Base-by-base conservation (phyloP, 2,797 vertebrate species). In the Discoglossus pictus region DNA sequence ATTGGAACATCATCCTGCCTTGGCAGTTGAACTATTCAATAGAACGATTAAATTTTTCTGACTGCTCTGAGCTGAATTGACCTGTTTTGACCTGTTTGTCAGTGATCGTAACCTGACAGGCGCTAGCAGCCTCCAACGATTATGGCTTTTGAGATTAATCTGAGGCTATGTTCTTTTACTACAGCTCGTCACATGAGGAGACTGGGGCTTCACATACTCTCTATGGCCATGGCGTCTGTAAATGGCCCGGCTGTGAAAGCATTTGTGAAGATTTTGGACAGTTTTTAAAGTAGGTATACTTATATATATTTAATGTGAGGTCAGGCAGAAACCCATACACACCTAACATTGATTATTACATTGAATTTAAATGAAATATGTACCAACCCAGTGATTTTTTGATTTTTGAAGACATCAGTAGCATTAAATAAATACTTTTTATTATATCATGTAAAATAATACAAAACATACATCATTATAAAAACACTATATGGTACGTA, bases 231-330 rank as follows among this genome's bases (percentile, higher is more conserved):
- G 97, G 97, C 68, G 97, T 99, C 80, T 99, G 97, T 84, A 99
- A 99, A 86, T 99, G 96, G 96, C 97, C 97, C 54, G 97, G 96
- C 87, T 99, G 97, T 80, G 97, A 99, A 91, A 98, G 89, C 79
- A 89, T 99, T 89, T 99, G 97, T 77, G 97, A 99, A 83, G 95
- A 99, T 89, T 99, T 98, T 77, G 94, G 96, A 88, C 96, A 99
- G 84, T 99, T 99, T 93, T 92, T 99, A 87, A 99, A 99, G 97
- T 99, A 96, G 85, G 97, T 88, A 73, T 73, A 52, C 58, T 74
- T 72, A 62, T 34, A 61, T 76, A 75, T 6, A 0, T n/a, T n/a
- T n/a, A n/a, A n/a, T n/a, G n/a, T n/a, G n/a, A n/a, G n/a, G n/a
- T n/a, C n/a, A n/a, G n/a, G n/a, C n/a, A n/a, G n/a, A n/a, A n/a